These are phyloP conservation scores for Aix galericulata DNA, from an alignment of 2,113 vertebrate genomes.

Conservation along the genomic window DNA sequence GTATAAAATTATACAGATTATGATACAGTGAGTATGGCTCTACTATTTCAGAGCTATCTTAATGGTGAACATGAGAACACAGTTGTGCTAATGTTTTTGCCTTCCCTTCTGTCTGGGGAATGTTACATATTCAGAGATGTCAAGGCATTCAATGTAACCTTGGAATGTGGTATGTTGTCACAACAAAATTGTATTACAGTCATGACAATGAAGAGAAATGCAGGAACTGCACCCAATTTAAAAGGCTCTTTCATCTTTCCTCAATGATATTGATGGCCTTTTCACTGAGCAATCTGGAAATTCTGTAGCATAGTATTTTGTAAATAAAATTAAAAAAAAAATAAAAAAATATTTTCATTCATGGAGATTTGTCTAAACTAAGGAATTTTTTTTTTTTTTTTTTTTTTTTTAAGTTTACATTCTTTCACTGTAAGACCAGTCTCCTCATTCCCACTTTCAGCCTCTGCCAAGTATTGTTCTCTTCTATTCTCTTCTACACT, in stretches of 20 bases:
- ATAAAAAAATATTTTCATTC: not conserved
- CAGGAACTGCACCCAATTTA: not conserved
- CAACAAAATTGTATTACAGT: not conserved
- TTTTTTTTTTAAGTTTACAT: not conserved
- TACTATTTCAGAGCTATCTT: constrained; percentile 2
- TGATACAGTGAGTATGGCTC: not conserved
- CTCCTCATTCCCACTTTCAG: not conserved
- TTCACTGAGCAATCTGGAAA: not conserved
- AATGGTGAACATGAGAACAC: not conserved
- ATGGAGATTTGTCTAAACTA: not conserved
- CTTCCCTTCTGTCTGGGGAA: not conserved
- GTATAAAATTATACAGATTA: not conserved
- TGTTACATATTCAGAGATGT: not conserved
- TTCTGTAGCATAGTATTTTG: not conserved
- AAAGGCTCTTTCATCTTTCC: constrained; percentile 18
- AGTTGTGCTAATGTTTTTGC: not conserved
- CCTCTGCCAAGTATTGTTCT: not conserved
- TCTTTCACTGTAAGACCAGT: not conserved
- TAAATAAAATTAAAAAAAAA: not conserved
- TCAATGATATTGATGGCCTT: not conserved
- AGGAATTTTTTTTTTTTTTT: not conserved
- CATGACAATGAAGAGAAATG: not conserved
- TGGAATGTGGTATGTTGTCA: not conserved
- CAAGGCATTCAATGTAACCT: not conserved
- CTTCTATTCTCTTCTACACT: not conserved